phyloP scores from a whole-genome alignment of 2,113 vertebrate genomes.

The Brachyistius frenatus region DNA sequence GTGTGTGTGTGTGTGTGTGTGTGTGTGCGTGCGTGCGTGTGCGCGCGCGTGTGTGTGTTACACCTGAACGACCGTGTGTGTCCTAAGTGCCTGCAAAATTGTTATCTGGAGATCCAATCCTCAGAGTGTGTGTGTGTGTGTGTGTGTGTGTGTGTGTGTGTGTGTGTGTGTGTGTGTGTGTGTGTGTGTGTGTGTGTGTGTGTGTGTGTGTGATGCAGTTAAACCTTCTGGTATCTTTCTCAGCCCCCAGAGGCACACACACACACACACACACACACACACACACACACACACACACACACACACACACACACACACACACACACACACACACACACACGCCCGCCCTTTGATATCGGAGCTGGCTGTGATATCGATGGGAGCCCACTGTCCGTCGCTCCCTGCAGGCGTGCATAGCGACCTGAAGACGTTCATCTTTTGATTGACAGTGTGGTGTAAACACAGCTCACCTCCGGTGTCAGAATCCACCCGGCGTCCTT shows the following conservation, averaged over 20 bases:
- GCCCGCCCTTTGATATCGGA: conserved; percentile 65
- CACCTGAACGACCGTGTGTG: conserved; percentile 32
- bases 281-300: conserved; percentile 23
- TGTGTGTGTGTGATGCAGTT: conserved; percentile 40
- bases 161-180: too few relatives aligned
- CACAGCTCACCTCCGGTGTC: conserved; percentile 60
- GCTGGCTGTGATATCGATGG: conserved; percentile 11
- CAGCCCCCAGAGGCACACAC: conserved; percentile 41
- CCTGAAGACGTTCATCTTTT: conserved; percentile 54
- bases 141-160: too few relatives aligned
- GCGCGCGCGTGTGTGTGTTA: neutral
- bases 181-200: too few relatives aligned
- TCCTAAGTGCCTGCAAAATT: conserved; percentile 51
- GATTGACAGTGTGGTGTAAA: conserved; percentile 68
- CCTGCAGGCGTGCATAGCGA: conserved; percentile 39
- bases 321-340: conserved; percentile 25
- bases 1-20: too few relatives aligned
- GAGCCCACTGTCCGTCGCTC: conserved; percentile 13
- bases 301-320: conserved; percentile 20
- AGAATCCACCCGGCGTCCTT: conserved; percentile 22
- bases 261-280: conserved; percentile 29
- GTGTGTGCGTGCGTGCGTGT: too few relatives aligned
- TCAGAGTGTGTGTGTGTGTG: conserved; percentile 37
- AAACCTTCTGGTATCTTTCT: conserved; percentile 34
- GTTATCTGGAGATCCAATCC: conserved; percentile 64